These are phyloP conservation scores for Nerophis lumbriciformis DNA, from an alignment of 2,113 vertebrate genomes.

Conservation along the genomic window DNA sequence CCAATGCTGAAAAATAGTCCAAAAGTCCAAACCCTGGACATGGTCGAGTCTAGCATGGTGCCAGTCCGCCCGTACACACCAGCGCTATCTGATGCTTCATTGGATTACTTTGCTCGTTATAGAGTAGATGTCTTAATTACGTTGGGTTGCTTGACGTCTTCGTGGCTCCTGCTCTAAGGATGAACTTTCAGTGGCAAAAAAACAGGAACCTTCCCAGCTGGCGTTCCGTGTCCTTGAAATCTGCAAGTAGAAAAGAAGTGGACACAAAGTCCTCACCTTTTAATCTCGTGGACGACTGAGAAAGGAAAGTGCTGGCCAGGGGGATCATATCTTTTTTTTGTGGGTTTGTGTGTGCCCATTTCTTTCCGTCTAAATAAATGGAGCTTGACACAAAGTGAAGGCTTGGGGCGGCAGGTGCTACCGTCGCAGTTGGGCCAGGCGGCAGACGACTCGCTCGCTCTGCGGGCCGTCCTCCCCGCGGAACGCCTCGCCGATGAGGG, in stretches of 20 bases:
- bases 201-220: conserved; percentile 25
- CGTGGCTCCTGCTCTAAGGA: conserved; percentile 13
- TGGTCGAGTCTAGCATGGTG: too few species aligned
- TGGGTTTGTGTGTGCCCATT: conserved; percentile 9
- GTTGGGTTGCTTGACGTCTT: neutral
- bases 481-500: conserved; percentile 57
- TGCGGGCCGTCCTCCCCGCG: conserved; percentile 50
- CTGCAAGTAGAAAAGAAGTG: conserved; percentile 12
- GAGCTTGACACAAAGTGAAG: conserved; percentile 57
- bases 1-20: too few species aligned
- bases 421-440: conserved; percentile 37
- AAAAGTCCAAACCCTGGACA: too few species aligned
- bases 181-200: conserved; percentile 16
- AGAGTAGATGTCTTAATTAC: neutral
- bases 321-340: conserved; percentile 30
- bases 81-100: too few species aligned
- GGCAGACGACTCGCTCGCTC: conserved; percentile 52
- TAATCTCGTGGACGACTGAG: conserved; percentile 25
- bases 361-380: conserved; percentile 62
- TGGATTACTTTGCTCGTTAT: neutral
- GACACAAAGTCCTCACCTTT: conserved; percentile 34
- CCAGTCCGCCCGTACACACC: too few species aligned
- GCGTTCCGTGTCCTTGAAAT: conserved; percentile 26
- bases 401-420: conserved; percentile 63
- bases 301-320: conserved; percentile 17